Conservation (phyloP, 2,888 invertebrate species). For the Exephanes ischioxanthus region DNA sequence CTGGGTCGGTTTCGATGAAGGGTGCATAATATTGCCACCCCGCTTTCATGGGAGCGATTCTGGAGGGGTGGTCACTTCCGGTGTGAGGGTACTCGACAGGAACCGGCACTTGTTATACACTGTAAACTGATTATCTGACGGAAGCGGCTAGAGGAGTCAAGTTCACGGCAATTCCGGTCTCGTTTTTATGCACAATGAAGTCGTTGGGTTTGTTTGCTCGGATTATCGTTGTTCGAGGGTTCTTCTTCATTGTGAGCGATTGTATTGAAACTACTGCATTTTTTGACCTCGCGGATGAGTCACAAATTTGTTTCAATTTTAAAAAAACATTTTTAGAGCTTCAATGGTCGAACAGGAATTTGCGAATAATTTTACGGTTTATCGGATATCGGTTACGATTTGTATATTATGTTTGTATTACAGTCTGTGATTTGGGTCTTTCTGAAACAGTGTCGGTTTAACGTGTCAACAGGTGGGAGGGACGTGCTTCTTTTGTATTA, state of each 20-base stretch:
- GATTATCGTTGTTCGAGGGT: slow-evolving; percentile 26
- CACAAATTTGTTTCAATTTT: not conserved
- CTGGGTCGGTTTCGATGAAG: slow-evolving; percentile 67
- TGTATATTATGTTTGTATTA: not conserved
- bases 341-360: slow-evolving; percentile 24
- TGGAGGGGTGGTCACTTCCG: slow-evolving; percentile 71
- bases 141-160: slow-evolving; percentile 67
- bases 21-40: slow-evolving; percentile 72
- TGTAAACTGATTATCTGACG: slow-evolving; percentile 69
- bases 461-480: slow-evolving; percentile 24
- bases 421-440: slow-evolving; percentile 15
- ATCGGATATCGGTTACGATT: slow-evolving; percentile 10
- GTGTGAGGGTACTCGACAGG: slow-evolving; percentile 68
- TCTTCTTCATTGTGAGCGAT: slow-evolving; percentile 3
- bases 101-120: slow-evolving; percentile 72
- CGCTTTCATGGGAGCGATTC: slow-evolving; percentile 67
- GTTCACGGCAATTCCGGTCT: slow-evolving; percentile 64
- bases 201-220: slow-evolving; percentile 49
- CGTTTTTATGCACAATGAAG: slow-evolving; percentile 48
- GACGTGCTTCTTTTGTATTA: slow-evolving; percentile 20
- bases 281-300: slow-evolving; percentile 4
- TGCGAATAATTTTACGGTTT: slow-evolving; percentile 1
- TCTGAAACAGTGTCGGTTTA: slow-evolving; percentile 2
- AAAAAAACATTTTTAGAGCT: not conserved
- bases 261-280: not conserved